These are phyloP conservation scores for Machimus rusticus DNA, from an alignment of 2,888 invertebrate species.

Conservation along the genomic window DNA sequence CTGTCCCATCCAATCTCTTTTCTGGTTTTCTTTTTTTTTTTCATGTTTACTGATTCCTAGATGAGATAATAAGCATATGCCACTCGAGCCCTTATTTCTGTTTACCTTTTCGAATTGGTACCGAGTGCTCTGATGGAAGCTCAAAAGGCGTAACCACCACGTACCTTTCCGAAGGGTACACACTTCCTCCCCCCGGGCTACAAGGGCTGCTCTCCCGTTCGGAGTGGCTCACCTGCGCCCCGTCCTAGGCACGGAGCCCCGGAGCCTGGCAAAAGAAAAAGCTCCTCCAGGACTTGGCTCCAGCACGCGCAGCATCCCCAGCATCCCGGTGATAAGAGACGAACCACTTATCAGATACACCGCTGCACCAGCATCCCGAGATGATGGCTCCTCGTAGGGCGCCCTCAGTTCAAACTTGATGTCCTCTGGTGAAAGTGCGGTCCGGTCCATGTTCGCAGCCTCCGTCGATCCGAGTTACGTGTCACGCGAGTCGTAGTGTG, in stretches of 20 bases:
- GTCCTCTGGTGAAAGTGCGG: neutral
- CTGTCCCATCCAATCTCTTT: neutral
- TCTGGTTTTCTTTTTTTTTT: neutral
- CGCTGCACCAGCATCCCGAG: conserved; percentile 9
- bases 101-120: neutral
- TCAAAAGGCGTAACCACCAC: conserved; percentile 19
- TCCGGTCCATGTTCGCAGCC: neutral
- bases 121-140: neutral
- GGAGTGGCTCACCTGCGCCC: neutral
- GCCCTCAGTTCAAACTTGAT: conserved; percentile 1
- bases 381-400: neutral
- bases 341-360: neutral
- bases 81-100: conserved; percentile 7
- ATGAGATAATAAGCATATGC: conserved; percentile 23
- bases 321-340: conserved; percentile 17
- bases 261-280: neutral
- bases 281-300: neutral
- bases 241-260: neutral
- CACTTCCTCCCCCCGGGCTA: neutral
- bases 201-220: neutral
- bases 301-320: neutral
- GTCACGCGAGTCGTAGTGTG: neutral
- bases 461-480: neutral
- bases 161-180: neutral
- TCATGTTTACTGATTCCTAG: neutral